Percentiles rank a stretch among this genome's conserved stretches.
Conservation (phyloP, 2,797 vertebrate genomes). For the Podarcis siculus region DNA sequence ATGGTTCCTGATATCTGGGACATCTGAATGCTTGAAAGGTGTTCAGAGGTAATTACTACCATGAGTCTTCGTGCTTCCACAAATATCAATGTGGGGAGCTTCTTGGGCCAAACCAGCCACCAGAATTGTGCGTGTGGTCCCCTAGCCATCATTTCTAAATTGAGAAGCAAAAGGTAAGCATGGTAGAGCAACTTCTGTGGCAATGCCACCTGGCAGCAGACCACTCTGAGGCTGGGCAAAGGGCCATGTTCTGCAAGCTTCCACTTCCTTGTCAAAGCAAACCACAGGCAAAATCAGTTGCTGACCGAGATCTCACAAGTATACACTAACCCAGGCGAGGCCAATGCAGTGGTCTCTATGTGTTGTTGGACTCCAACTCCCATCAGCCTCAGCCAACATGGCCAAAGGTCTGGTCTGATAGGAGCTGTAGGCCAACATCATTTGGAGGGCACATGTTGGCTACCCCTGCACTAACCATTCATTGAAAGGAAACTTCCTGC, state of each 20-base stretch:
- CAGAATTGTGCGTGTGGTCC: neutral
- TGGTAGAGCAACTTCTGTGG: neutral
- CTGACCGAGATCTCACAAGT: neutral
- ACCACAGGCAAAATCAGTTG: neutral
- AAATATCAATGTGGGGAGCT: neutral
- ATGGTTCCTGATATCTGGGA: neutral
- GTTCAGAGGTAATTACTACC: too few relatives aligned
- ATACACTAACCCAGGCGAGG: neutral
- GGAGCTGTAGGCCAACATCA: too few relatives aligned
- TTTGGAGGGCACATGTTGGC: too few relatives aligned
- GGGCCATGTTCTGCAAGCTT: neutral
- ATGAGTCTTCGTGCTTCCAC: too few relatives aligned
- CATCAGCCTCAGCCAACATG: too few relatives aligned
- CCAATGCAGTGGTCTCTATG: too few relatives aligned
- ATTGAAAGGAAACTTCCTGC: neutral
- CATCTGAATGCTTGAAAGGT: neutral
- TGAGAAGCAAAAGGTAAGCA: neutral
- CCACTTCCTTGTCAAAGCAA: neutral
- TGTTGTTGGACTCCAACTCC: too few relatives aligned
- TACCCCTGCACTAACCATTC: neutral
- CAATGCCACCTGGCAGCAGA: neutral
- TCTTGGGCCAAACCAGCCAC: neutral
- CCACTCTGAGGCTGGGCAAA: neutral
- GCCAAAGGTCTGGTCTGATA: too few relatives aligned
- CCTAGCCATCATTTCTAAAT: neutral